Base-by-base conservation (phyloP, 92 coral and sea anemone genomes). In the Palythoa grandis region DNA sequence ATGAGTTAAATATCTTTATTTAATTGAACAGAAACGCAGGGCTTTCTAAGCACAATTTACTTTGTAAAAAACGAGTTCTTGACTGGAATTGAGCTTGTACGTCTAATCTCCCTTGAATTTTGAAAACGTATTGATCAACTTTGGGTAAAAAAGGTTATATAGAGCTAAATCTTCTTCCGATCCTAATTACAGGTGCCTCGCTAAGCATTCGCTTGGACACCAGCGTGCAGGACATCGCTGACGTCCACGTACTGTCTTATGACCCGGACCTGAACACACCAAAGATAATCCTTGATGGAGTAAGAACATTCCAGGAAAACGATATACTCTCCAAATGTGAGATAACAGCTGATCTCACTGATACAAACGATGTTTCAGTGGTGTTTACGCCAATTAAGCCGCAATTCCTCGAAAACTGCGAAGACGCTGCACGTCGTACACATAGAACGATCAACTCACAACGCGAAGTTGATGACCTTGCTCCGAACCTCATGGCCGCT, bases 171-270 rank as follows among this genome's bases (percentile, higher is more conserved):
- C 7, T 25, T 16, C 40, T 69, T 69, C 16, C 17, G 47, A 29
- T 69, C 37, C 15, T 69, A 65, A 47, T 72, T 69, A 1, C 85
- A 94, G 98, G 94, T 7, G 90, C 88, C 2, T 86, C 98, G 2
- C 77, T 94, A 15, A 92, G 95, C 87, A 92, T 94, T 52, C 94
- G 98, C 67, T 66, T 94, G 78, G 95, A 94, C 77, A 83, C 90
- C 20, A 83, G 90, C 15, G 91, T 86, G 53, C 89, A 85, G 63
- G 98, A 94, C 74, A 90, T 94, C 76, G 52, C 76, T 19, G 75
- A 79, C n/a, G 56, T 94, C 12, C 68, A 75, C 15, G 60, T 66
- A 19, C 79, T 63, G 13, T 72, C 52, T 50, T 86, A 65, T 68
- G 88, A 54, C 87, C 91, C 79, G 54, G 91, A 88, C 5, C 84